These are phyloP conservation scores for Ganaspis brasiliensis DNA, from an alignment of 2,888 invertebrate species.

Conservation along the genomic window DNA sequence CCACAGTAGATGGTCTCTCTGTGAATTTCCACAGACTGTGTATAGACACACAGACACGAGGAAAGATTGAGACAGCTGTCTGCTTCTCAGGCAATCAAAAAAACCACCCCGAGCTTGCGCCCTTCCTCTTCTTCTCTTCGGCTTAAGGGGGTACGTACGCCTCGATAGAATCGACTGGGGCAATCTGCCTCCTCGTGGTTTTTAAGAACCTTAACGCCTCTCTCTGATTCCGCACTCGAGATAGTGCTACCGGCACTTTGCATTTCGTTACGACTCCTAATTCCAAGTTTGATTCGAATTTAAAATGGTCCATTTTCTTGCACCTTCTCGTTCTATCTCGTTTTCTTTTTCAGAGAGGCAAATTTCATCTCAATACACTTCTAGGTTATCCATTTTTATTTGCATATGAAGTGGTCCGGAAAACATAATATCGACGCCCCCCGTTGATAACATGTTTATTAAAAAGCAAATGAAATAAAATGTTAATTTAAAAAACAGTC, in stretches of 20 bases:
- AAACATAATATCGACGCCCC: too few species aligned
- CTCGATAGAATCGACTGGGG: conserved; percentile 44
- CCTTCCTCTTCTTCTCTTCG: conserved; percentile 45
- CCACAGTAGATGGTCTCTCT: conserved; percentile 62
- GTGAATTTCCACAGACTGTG: conserved; percentile 54
- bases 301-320: conserved; percentile 55
- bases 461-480: too few species aligned
- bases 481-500: too few species aligned
- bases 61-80: conserved; percentile 79
- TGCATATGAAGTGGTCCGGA: too few species aligned
- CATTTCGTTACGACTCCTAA: conserved; percentile 72
- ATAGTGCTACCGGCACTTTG: conserved; percentile 71
- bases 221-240: conserved; percentile 65
- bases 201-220: conserved; percentile 76
- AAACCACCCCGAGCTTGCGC: conserved; percentile 70
- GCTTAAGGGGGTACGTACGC: conserved; percentile 44
- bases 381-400: too few species aligned
- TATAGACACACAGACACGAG: not conserved
- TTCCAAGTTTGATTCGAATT: conserved; percentile 64
- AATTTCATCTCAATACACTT: too few species aligned
- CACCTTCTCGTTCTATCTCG: not conserved
- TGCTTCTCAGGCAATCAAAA: conserved; percentile 79
- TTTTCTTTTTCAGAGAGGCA: not conserved
- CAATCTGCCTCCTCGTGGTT: conserved; percentile 72
- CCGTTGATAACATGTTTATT: too few species aligned